A percentile compares a stretch with the other conserved stretches of the same genome.
These are phyloP conservation scores for Conopomorpha cramerella DNA, from an alignment of 1,140 invertebrate species.

Conservation along the genomic window DNA sequence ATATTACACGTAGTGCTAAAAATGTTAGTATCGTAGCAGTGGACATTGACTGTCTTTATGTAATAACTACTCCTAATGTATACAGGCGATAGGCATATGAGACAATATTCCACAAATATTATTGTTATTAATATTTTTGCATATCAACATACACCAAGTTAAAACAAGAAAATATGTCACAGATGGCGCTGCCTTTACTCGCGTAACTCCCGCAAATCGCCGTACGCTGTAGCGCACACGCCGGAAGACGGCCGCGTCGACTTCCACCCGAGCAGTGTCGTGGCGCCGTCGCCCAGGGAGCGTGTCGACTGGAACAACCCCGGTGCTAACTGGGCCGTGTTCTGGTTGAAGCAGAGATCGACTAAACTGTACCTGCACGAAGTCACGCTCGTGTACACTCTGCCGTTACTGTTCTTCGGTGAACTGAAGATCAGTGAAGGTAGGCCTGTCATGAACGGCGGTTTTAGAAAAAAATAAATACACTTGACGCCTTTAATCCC, in stretches of 20 bases:
- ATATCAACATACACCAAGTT: no score
- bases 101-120: no score
- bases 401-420: conserved; percentile 54
- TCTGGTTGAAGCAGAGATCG: conserved; percentile 45
- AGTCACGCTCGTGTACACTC: conserved; percentile 41
- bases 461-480: no score
- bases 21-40: no score
- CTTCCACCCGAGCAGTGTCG: conserved; percentile 45
- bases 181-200: conserved; percentile 21
- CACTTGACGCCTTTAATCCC: no score
- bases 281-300: conserved; percentile 8
- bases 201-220: conserved; percentile 8
- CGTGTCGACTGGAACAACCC: conserved; percentile 7
- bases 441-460: no score
- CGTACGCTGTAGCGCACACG: conserved; percentile 13
- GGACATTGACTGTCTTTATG: no score
- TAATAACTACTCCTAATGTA: no score
- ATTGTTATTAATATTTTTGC: no score
- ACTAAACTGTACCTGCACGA: conserved; percentile 35
- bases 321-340: conserved; percentile 44
- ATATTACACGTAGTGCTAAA: no score
- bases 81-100: no score
- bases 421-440: conserved; percentile 30
- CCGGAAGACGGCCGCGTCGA: conserved; percentile 31
- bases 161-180: conserved; percentile 4